Percentiles rank a stretch among this genome's conserved stretches.
Evolutionary conservation across 2,888 invertebrate genomes (phyloP).

Genomic region (Auanema freiburgensis): DNA sequence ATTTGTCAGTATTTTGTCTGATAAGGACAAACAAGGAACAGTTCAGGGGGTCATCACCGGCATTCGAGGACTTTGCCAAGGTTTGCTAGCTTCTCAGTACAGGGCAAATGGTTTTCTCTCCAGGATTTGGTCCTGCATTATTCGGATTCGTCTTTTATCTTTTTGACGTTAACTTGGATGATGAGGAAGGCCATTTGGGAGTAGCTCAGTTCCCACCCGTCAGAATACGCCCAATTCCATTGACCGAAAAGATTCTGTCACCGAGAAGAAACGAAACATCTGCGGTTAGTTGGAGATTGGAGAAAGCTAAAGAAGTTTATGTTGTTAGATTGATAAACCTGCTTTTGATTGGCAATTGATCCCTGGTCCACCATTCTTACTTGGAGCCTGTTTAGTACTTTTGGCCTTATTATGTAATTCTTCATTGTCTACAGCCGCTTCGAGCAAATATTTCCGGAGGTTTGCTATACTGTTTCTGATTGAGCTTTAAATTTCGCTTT

Average conservation of each 20-base stretch:
- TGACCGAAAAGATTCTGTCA: constrained; percentile 37
- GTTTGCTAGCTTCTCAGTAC: constrained; percentile 65
- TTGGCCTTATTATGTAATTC: constrained; percentile 82
- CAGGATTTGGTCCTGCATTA: constrained; percentile 87
- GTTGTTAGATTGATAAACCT: constrained; percentile 37
- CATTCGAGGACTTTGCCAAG: constrained; percentile 94
- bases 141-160: constrained; percentile 97
- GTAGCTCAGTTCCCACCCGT: constrained; percentile 25
- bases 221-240: constrained; percentile 25
- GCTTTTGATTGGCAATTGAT: constrained; percentile 53
- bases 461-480: constrained; percentile 2
- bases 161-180: constrained; percentile 93
- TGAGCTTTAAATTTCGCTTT: neutral
- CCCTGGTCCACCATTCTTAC: constrained; percentile 91
- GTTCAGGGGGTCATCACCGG: constrained; percentile 98
- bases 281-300: constrained; percentile 19
- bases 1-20: constrained; percentile 94
- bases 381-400: constrained; percentile 93
- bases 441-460: constrained; percentile 34
- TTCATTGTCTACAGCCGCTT: constrained; percentile 43
- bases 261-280: constrained; percentile 46
- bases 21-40: constrained; percentile 93
- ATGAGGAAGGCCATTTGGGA: constrained; percentile 56
- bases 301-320: neutral
- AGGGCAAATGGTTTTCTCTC: constrained; percentile 5